These are phyloP conservation scores for Propithecus perrieri DNA, from an alignment of 2,797 vertebrate species.

Conservation along the genomic window DNA sequence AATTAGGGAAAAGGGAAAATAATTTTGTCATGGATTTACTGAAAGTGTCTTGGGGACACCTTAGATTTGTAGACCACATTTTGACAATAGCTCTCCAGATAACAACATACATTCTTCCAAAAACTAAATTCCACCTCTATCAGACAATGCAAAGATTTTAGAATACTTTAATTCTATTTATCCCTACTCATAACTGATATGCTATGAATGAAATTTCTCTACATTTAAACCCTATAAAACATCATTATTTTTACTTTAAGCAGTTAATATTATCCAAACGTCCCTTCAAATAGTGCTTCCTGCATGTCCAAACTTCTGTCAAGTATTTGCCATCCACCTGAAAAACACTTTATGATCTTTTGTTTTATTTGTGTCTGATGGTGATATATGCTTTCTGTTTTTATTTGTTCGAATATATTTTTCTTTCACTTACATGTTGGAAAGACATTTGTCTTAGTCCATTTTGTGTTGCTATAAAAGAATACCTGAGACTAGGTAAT, in stretches of 20 bases:
- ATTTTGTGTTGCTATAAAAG: neutral
- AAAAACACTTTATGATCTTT: neutral
- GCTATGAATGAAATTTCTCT: neutral
- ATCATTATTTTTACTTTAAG: neutral
- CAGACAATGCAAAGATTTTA: neutral
- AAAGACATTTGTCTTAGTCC: neutral
- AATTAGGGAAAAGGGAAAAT: neutral
- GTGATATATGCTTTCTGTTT: neutral
- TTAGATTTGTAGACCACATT: neutral
- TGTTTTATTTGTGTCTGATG: neutral
- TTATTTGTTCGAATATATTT: constrained; percentile 15
- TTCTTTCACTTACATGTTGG: neutral
- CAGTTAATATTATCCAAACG: neutral
- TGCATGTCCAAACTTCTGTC: neutral
- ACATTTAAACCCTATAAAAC: neutral
- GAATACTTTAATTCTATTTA: neutral
- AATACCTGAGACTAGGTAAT: neutral
- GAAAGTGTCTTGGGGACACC: neutral
- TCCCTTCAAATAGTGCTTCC: neutral
- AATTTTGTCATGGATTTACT: neutral
- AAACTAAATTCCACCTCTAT: neutral
- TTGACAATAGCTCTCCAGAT: neutral
- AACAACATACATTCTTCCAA: neutral
- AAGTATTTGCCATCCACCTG: neutral
- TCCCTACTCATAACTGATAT: neutral